phyloP scores from a whole-genome alignment of 2,797 vertebrate genomes.

The Dromococcyx pavoninus region DNA sequence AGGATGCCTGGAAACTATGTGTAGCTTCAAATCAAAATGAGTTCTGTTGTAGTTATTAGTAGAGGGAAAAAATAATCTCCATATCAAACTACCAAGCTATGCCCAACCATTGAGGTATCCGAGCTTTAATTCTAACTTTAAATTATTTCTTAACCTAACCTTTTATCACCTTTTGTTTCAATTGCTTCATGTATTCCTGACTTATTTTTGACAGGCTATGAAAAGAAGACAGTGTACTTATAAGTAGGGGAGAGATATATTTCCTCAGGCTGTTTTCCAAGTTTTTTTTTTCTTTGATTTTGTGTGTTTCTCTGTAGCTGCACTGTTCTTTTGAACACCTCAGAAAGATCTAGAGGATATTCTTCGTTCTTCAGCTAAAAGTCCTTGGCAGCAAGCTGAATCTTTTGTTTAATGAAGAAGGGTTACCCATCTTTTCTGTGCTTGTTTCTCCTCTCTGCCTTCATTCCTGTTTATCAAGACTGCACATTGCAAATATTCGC shows the following conservation, averaged over 20 bases:
- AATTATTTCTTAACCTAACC: neutral
- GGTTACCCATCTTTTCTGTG: neutral
- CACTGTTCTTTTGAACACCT: neutral
- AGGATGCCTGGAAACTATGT: neutral
- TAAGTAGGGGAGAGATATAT: neutral
- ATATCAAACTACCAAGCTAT: neutral
- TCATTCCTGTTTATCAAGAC: neutral
- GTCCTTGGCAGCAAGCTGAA: neutral
- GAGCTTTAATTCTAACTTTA: neutral
- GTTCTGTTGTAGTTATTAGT: neutral
- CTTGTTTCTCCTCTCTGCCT: neutral
- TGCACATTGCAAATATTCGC: neutral
- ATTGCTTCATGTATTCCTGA: neutral
- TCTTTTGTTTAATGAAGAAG: neutral
- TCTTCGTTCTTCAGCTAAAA: neutral
- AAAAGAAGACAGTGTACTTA: neutral
- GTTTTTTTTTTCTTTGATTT: neutral
- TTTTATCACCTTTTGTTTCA: neutral
- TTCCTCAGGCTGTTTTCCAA: conserved; percentile 23
- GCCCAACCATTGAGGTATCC: neutral
- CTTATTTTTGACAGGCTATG: neutral
- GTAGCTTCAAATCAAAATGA: neutral
- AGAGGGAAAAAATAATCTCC: neutral
- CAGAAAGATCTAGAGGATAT: neutral
- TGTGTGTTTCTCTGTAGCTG: neutral